A percentile compares a stretch with the other conserved stretches of the same genome.
Conservation (phyloP, 2,113 vertebrate species). For the Oceanites oceanicus region DNA sequence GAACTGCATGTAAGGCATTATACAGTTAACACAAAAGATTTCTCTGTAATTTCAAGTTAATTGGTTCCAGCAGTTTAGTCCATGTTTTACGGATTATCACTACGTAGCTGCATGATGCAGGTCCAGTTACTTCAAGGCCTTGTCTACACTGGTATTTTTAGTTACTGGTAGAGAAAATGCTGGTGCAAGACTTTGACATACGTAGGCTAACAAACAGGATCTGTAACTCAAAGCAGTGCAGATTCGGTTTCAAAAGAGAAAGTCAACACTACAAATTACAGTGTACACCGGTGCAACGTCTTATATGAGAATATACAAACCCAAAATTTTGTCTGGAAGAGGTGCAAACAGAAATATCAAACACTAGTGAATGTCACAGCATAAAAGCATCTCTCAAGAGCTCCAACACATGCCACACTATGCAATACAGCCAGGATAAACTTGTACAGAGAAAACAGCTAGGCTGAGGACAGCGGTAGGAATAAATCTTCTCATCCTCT, state of each 20-base stretch:
- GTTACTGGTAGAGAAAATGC: neutral
- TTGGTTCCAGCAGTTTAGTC: neutral
- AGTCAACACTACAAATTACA: neutral
- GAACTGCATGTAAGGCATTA: neutral
- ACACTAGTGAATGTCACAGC: neutral
- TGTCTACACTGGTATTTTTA: neutral
- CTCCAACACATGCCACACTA: neutral
- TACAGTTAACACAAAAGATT: neutral
- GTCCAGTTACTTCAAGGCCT: neutral
- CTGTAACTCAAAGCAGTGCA: neutral
- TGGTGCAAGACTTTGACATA: neutral
- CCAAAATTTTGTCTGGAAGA: neutral
- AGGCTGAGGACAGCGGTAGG: neutral
- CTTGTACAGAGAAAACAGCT: neutral
- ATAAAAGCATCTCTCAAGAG: neutral
- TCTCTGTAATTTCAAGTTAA: neutral
- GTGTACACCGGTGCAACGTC: rapidly evolving
- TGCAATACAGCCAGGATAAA: neutral
- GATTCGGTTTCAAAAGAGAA: neutral
- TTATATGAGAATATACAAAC: neutral
- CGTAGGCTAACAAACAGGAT: neutral
- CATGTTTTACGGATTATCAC: neutral
- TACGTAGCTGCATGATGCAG: neutral
- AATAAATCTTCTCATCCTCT: neutral
- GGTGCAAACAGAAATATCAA: neutral